These are phyloP conservation scores for Aldrovandia affinis DNA, from an alignment of 2,797 vertebrate species.

Conservation along the genomic window DNA sequence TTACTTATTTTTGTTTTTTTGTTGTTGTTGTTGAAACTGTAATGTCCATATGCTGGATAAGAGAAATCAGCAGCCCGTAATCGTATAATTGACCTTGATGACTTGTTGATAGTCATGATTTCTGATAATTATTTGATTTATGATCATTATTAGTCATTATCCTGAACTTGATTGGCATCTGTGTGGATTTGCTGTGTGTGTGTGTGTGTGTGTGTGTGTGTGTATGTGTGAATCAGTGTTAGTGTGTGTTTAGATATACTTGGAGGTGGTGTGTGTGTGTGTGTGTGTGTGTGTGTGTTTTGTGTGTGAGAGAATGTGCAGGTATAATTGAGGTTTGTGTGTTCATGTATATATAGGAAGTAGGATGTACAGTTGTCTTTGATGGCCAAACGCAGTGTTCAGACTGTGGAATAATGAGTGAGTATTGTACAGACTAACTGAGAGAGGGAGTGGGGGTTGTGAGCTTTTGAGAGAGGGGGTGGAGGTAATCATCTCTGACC, in stretches of 20 bases:
- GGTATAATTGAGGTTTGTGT: too few species aligned
- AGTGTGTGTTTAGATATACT: background rate
- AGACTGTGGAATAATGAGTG: background rate
- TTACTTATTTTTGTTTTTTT: background rate
- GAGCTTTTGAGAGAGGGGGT: background rate
- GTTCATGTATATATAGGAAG: too few species aligned
- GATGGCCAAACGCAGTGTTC: background rate
- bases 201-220: background rate
- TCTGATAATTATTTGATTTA: too few species aligned
- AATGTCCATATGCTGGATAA: background rate
- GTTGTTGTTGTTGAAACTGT: too few species aligned
- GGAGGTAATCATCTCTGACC: background rate
- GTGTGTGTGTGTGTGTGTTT: background rate
- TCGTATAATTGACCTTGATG: background rate
- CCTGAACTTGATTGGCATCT: background rate
- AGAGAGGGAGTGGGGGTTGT: background rate
- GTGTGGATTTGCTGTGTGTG: slow-evolving; percentile 3
- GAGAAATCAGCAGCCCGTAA: background rate
- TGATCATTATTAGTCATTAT: background rate
- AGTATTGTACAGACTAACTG: background rate
- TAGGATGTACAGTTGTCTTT: background rate
- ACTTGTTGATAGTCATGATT: background rate
- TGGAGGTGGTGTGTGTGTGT: background rate
- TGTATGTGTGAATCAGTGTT: background rate
- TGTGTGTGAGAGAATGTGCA: too few species aligned